A percentile compares a stretch with the other conserved stretches of the same genome.
Conservation (phyloP, 2,113 vertebrate species). For the Zosterops hypoxanthus region DNA sequence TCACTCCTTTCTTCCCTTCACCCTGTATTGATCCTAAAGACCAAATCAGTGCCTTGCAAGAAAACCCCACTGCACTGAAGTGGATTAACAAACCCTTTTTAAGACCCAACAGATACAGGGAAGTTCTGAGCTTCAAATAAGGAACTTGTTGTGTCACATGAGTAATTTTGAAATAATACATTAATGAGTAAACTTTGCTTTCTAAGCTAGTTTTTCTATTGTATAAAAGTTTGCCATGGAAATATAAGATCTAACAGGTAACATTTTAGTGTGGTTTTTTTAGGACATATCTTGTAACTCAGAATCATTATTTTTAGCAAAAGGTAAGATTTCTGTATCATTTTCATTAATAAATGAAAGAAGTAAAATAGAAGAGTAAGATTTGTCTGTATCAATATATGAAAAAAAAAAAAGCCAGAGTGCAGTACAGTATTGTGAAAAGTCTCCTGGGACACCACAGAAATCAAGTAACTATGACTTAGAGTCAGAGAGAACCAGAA, state of each 20-base stretch:
- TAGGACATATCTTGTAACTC: neutral
- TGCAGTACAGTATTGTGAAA: neutral
- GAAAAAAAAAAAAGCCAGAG: neutral
- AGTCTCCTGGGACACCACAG: neutral
- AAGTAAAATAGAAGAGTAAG: neutral
- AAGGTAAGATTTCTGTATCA: neutral
- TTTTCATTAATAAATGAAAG: neutral
- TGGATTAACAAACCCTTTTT: constrained; percentile 8
- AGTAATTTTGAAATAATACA: constrained; percentile 44
- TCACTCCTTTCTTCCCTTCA: neutral
- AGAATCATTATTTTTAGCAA: neutral
- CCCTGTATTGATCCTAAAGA: neutral
- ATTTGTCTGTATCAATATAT: neutral
- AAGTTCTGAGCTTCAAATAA: constrained; percentile 56
- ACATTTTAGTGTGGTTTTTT: neutral
- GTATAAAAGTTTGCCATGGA: neutral
- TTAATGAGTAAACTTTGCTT: constrained; percentile 1
- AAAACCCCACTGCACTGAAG: neutral
- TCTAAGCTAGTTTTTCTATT: neutral
- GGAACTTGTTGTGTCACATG: constrained; percentile 58
- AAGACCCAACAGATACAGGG: neutral
- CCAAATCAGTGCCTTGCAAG: neutral
- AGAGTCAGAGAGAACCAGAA: neutral
- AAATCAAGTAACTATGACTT: neutral
- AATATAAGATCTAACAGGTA: neutral